Percentiles rank a stretch among this genome's conserved stretches.
Conservation (phyloP, 2,113 vertebrate species). For the Plestiodon gilberti region DNA sequence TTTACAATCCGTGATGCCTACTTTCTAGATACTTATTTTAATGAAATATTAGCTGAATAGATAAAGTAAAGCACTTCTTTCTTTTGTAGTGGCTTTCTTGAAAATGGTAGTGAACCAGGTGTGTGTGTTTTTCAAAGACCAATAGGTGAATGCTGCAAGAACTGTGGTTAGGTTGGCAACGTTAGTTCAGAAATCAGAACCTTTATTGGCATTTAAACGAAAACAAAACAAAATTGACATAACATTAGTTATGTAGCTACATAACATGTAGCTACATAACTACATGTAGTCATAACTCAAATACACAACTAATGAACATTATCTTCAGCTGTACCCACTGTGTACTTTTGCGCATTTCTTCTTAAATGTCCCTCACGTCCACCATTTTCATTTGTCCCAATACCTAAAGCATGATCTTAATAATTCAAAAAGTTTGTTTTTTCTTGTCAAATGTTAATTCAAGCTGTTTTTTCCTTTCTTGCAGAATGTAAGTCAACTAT, state of each 20-base stretch:
- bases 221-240: too few species aligned
- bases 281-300: too few species aligned
- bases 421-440: background rate
- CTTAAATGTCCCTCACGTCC: background rate
- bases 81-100: background rate
- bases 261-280: too few species aligned
- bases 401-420: background rate
- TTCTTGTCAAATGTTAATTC: background rate
- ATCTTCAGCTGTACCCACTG: background rate
- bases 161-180: background rate
- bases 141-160: background rate
- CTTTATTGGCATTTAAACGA: too few species aligned
- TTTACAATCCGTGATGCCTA: background rate
- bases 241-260: too few species aligned
- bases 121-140: too few species aligned
- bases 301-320: too few species aligned
- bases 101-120: background rate
- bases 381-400: background rate
- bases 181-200: too few species aligned
- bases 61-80: background rate
- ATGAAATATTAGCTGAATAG: background rate
- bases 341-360: background rate
- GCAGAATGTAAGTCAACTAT: conserved; percentile 83
- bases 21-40: background rate
- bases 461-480: conserved; percentile 18